Conservation (phyloP, 2,888 invertebrate species). For the Thera britannica region DNA sequence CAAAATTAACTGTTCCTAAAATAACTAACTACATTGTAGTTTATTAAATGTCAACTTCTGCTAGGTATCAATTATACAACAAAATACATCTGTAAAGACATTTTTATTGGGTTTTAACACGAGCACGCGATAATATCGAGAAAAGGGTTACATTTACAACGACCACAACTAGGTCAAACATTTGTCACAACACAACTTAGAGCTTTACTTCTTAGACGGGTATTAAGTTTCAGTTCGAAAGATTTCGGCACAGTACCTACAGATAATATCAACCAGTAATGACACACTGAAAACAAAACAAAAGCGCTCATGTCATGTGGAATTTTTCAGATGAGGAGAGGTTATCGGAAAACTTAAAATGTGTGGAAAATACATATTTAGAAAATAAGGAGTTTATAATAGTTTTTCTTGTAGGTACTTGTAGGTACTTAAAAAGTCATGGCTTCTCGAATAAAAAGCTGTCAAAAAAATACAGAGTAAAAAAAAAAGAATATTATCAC, state of each 20-base stretch:
- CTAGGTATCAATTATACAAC: constrained; percentile 43
- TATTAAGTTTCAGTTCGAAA: constrained; percentile 38
- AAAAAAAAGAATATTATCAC: not conserved
- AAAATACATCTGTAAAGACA: constrained; percentile 50
- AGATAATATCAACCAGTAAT: constrained; percentile 23
- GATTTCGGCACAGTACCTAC: constrained; percentile 32
- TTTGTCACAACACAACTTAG: constrained; percentile 37
- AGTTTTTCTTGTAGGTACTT: too few relatives aligned
- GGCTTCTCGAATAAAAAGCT: not conserved
- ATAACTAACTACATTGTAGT: not conserved
- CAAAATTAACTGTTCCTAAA: not conserved
- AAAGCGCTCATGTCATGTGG: not conserved
- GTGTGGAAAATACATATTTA: too few relatives aligned
- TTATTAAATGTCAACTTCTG: not conserved
- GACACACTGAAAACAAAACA: constrained; percentile 1
- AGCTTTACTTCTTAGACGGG: constrained; percentile 40
- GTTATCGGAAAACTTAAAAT: too few relatives aligned
- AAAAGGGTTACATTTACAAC: constrained; percentile 44
- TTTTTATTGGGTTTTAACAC: constrained; percentile 56
- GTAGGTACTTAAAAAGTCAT: not conserved
- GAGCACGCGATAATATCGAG: constrained; percentile 48
- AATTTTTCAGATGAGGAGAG: too few relatives aligned
- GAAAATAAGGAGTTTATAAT: too few relatives aligned
- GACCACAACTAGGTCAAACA: constrained; percentile 43
- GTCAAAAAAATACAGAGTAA: not conserved